Percentiles rank a stretch among this genome's conserved stretches.
Evolutionary conservation across 2,113 vertebrate genomes (phyloP).

Genomic region (Globicephala melas): DNA sequence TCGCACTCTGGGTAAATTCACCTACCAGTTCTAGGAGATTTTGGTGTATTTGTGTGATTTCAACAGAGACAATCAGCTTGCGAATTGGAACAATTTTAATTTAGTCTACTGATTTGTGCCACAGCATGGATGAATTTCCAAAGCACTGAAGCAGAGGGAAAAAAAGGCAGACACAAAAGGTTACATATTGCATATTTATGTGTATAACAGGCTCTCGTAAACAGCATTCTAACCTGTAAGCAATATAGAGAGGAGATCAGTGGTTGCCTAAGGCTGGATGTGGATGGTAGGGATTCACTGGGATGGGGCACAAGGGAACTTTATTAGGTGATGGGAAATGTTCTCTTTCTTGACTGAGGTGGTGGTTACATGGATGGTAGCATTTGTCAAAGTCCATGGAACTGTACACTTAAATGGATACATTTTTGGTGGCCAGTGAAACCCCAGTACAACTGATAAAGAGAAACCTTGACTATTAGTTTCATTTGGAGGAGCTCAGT

Average conservation of each 20-base stretch:
- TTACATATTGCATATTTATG: neutral
- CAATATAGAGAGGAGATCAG: neutral
- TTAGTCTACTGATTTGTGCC: neutral
- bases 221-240: neutral
- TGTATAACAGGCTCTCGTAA: neutral
- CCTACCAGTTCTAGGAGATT: neutral
- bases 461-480: neutral
- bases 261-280: neutral
- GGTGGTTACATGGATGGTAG: neutral
- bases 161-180: neutral
- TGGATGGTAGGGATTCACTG: neutral
- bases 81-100: neutral
- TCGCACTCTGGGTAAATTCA: neutral
- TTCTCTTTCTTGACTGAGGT: neutral
- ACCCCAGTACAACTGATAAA: neutral
- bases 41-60: neutral
- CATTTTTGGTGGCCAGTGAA: neutral
- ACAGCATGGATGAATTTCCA: neutral
- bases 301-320: neutral
- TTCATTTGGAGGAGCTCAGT: neutral
- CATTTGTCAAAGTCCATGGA: neutral
- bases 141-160: neutral
- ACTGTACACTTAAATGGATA: neutral
- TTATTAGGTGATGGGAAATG: neutral
- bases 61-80: neutral